Conservation (phyloP, 2,113 vertebrate genomes). For the Thymallus thymallus region DNA sequence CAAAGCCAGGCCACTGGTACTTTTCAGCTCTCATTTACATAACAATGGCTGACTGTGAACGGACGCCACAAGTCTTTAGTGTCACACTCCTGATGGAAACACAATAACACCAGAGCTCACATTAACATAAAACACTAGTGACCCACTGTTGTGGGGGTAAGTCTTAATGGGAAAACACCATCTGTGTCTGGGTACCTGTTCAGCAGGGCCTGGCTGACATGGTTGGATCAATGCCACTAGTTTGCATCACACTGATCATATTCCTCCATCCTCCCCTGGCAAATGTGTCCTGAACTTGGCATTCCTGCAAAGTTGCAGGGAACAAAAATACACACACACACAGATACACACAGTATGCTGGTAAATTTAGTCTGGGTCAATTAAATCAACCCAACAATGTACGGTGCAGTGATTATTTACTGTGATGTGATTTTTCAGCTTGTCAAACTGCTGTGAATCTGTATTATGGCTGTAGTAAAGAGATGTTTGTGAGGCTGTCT, state of each 20-base stretch:
- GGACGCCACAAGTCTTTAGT: too few species aligned
- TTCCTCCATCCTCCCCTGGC: neutral
- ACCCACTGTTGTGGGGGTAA: too few species aligned
- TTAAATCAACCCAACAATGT: conserved; percentile 26
- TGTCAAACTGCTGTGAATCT: conserved; percentile 5
- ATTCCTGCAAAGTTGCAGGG: conserved; percentile 30
- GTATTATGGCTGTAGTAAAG: conserved; percentile 18
- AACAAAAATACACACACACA: neutral
- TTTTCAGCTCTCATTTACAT: too few species aligned
- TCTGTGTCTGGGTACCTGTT: neutral
- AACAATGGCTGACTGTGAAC: too few species aligned
- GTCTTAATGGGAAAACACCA: too few species aligned
- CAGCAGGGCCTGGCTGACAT: neutral
- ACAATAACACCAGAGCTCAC: too few species aligned
- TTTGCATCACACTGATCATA: neutral
- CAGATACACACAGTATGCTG: conserved; percentile 7
- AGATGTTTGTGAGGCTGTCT: conserved; percentile 13
- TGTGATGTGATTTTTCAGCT: conserved; percentile 5
- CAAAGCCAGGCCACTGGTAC: neutral
- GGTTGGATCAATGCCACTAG: neutral
- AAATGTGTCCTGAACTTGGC: conserved; percentile 3
- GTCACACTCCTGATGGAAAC: too few species aligned
- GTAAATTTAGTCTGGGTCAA: conserved; percentile 24
- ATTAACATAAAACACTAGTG: too few species aligned
- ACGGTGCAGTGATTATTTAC: neutral